These are phyloP conservation scores for Metaphire vulgaris DNA, from an alignment of 1,140 invertebrate genomes.

Conservation along the genomic window DNA sequence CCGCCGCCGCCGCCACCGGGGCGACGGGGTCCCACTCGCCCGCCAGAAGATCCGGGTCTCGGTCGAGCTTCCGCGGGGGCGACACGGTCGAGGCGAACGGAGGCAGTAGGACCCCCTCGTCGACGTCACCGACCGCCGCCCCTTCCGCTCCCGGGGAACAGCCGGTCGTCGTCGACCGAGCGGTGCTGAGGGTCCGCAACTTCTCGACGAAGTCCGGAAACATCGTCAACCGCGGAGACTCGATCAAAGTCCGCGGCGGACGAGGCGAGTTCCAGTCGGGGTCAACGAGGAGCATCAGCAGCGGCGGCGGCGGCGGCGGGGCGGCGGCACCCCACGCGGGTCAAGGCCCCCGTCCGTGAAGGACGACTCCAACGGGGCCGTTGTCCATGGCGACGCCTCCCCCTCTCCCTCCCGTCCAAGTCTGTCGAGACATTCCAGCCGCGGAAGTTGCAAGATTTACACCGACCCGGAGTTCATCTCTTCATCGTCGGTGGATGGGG, in stretches of 20 bases:
- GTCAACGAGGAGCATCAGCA: too few relatives aligned
- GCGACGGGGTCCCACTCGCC: not conserved
- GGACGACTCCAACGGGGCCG: not conserved
- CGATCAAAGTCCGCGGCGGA: slow-evolving; percentile 59
- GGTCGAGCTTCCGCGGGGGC: not conserved
- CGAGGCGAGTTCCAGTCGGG: not conserved
- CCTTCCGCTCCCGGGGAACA: not conserved
- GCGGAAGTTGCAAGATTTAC: not conserved
- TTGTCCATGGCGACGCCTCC: not conserved
- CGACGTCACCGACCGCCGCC: not conserved
- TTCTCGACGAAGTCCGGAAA: slow-evolving; percentile 85
- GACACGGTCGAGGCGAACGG: not conserved
- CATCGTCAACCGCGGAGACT: slow-evolving; percentile 81
- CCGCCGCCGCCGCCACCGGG: not conserved
- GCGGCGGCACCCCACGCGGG: not conserved
- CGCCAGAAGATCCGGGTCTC: not conserved
- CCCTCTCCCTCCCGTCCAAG: not conserved
- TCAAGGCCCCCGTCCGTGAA: not conserved
- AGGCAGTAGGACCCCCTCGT: too few relatives aligned
- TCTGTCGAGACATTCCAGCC: not conserved
- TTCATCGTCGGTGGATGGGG: not conserved
- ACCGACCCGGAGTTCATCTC: not conserved
- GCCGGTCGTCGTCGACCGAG: not conserved
- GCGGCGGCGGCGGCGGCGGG: too few relatives aligned
- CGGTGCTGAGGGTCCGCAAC: slow-evolving; percentile 62